A percentile compares a stretch with the other conserved stretches of the same genome.
phyloP scores from a whole-genome alignment of 2,888 invertebrate species.

The Drosophila buzzatii region DNA sequence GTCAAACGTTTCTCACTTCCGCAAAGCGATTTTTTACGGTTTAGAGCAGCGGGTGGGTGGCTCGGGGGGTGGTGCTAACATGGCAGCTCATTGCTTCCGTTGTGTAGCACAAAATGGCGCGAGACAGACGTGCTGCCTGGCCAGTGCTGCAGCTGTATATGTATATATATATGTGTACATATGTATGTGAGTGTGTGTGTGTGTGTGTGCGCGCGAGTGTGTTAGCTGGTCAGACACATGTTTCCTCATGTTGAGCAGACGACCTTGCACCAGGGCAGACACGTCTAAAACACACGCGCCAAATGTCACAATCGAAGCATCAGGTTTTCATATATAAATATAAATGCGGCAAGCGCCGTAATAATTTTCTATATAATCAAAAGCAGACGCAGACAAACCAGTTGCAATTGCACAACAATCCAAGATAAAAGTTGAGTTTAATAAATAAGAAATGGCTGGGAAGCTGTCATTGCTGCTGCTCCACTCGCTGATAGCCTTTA shows the following conservation, averaged over 20 bases:
- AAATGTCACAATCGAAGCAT: slow-evolving; percentile 16
- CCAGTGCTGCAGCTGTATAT: slow-evolving; percentile 11
- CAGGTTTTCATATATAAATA: slow-evolving; percentile 53
- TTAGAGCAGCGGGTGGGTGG: background rate
- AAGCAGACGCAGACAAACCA: slow-evolving; percentile 3
- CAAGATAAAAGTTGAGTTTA: background rate
- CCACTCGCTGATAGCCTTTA: slow-evolving; percentile 26
- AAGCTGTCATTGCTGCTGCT: slow-evolving; percentile 23
- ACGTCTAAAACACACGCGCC: slow-evolving; percentile 65
- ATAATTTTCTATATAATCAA: slow-evolving; percentile 52
- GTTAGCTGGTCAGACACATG: slow-evolving; percentile 56
- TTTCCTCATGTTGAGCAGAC: slow-evolving; percentile 61
- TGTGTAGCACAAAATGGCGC: slow-evolving; percentile 46
- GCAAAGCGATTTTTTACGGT: slow-evolving; percentile 23
- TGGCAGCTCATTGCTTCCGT: slow-evolving; percentile 34
- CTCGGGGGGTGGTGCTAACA: background rate
- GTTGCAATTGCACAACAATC: slow-evolving; percentile 1
- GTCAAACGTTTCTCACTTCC: slow-evolving; percentile 43
- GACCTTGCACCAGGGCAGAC: slow-evolving; percentile 59
- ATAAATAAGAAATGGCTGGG: slow-evolving; percentile 26
- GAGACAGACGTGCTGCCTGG: slow-evolving; percentile 53
- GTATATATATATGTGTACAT: slow-evolving; percentile 4
- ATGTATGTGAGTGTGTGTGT: slow-evolving; percentile 8
- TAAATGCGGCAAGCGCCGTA: slow-evolving; percentile 50
- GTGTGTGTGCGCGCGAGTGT: slow-evolving; percentile 23